Evolutionary conservation across 2,888 invertebrate species (phyloP).

Genomic region (Bombylius discolor): DNA sequence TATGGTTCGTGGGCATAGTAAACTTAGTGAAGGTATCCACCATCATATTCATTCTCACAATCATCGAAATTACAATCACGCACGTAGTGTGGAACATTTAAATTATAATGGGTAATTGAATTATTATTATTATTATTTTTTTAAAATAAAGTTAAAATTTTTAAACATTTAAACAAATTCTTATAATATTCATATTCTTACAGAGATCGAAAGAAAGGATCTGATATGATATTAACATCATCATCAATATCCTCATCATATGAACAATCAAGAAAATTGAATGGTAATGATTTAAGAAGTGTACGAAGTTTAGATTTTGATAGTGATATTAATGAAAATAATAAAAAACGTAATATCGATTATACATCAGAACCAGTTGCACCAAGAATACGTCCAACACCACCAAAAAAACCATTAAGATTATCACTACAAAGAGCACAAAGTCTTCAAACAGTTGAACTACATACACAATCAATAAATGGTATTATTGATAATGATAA

Average conservation of each 20-base stretch:
- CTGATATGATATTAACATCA: background rate
- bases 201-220: background rate
- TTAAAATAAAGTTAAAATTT: too few relatives aligned
- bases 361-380: conserved; percentile 48
- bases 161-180: too few relatives aligned
- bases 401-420: conserved; percentile 73
- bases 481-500: conserved; percentile 25
- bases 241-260: background rate
- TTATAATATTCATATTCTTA: background rate
- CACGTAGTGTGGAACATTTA: conserved; percentile 34
- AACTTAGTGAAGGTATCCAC: conserved; percentile 7
- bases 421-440: conserved; percentile 72
- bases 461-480: conserved; percentile 15
- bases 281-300: conserved; percentile 37
- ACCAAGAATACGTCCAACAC: conserved; percentile 52
- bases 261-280: background rate
- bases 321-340: conserved; percentile 49
- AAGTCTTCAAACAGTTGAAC: conserved; percentile 59
- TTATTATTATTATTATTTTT: background rate
- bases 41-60: conserved; percentile 1
- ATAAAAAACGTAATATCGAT: conserved; percentile 35
- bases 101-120: conserved; percentile 29
- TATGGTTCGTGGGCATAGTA: background rate
- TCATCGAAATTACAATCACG: conserved; percentile 20
- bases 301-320: conserved; percentile 66